These are phyloP conservation scores for Oxycera nigricornis DNA, from an alignment of 2,888 invertebrate species.

Conservation along the genomic window DNA sequence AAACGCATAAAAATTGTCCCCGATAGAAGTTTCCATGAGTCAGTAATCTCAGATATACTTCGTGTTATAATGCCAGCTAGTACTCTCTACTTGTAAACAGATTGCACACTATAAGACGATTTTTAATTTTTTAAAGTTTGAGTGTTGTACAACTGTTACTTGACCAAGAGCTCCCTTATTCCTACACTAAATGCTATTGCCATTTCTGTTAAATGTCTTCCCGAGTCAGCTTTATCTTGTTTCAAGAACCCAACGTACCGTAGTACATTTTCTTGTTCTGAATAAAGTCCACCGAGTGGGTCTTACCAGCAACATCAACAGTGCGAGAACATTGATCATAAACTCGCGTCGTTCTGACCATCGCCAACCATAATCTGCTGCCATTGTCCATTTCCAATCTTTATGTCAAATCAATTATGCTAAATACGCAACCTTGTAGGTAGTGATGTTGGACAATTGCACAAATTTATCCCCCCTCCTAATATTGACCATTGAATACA, in stretches of 20 bases:
- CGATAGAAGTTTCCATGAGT: not conserved
- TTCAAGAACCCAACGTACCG: too few species aligned
- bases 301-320: not conserved
- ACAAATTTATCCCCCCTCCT: conserved; percentile 8
- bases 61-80: not conserved
- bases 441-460: conserved; percentile 35
- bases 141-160: not conserved
- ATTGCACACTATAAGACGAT: too few species aligned
- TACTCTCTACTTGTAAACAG: too few species aligned
- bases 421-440: conserved; percentile 39
- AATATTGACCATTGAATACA: conserved; percentile 26
- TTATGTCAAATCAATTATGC: conserved; percentile 47
- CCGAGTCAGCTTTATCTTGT: too few species aligned
- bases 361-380: conserved; percentile 2
- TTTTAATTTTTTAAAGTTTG: too few species aligned
- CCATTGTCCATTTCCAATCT: conserved; percentile 41
- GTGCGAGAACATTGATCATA: conserved; percentile 43
- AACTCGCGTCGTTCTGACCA: conserved; percentile 25
- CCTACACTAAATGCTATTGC: not conserved
- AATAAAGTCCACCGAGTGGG: not conserved
- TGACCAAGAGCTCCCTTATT: not conserved
- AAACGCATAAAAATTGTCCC: too few species aligned
- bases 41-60: too few species aligned
- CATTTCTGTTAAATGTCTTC: not conserved
- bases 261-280: too few species aligned